Base-by-base conservation (phyloP, 2,113 vertebrate genomes). In the Oceanodroma tethys region DNA sequence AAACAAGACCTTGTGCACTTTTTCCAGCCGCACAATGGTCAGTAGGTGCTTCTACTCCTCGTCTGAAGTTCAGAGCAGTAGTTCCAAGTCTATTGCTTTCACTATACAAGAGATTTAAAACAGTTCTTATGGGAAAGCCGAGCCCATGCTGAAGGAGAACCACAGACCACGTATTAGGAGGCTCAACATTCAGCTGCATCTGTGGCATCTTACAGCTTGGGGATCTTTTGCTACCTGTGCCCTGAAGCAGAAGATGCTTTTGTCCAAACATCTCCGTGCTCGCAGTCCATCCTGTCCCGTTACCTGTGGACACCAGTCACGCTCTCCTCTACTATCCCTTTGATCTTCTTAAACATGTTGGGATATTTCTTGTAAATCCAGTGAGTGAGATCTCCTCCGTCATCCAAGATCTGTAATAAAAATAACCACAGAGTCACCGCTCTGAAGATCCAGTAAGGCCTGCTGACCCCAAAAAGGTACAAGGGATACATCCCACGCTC, bases 351-450 rank as follows among this genome's bases (percentile, higher is more conserved):
- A 96, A 99, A 99, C 99, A 99, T 99, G 97, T 99, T 99, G 94
- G 99, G 99, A 40, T 99, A 99, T 89, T 99, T 99, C 98, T 99
- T 99, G 93, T 99, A 99, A 97, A 99, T 99, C 99, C 99, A 99
- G 93, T 99, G 99, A 81, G 99, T 99, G 86, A 99, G 98, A 88
- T 99, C 99, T 8, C 99, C 99, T 36, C 99, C 99, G 5, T 99
- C 99, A 82, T 99, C 99, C 97, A 99, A 97, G 92, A 99, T 99
- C 99, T 99, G 96, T 1, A 95, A 92, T 1, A 47, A 43, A 10
- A 95, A 68, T 11, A 62, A 81, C 36, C 62, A 36, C 58, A 13
- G 43, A 17, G 55, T 96, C 67, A 92, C 63, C 14, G 6, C 63
- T 27, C 32, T 25, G 45, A 67, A 68, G 56, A 38, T 4, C 40